Conservation (phyloP, 2,797 vertebrate species). For the Peromyscus melanophrys region DNA sequence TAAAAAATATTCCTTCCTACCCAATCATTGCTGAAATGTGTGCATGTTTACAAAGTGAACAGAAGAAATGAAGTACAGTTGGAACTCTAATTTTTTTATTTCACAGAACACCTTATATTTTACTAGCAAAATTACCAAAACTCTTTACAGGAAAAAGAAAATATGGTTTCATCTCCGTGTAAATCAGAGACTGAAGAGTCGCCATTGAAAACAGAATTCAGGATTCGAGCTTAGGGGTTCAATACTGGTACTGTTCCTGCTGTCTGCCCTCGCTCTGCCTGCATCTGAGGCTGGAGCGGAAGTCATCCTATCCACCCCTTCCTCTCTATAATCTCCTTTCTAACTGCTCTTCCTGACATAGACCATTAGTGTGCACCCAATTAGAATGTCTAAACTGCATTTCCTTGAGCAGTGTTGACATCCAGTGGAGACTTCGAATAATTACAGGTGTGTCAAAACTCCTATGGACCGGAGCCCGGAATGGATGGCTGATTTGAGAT, state of each 20-base stretch:
- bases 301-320: neutral
- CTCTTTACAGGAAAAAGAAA: slow-evolving; percentile 44
- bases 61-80: slow-evolving; percentile 38
- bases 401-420: slow-evolving; percentile 90
- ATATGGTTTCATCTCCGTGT: slow-evolving; percentile 16
- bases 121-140: slow-evolving; percentile 45
- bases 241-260: neutral
- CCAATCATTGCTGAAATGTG: neutral
- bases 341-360: neutral
- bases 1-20: neutral
- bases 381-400: slow-evolving; percentile 71
- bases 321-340: neutral
- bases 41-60: slow-evolving; percentile 10
- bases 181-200: slow-evolving; percentile 17
- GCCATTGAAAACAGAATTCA: slow-evolving; percentile 29
- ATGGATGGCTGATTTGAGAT: neutral
- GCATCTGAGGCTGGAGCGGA: neutral
- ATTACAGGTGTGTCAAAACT: slow-evolving; percentile 87
- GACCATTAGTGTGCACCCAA: neutral
- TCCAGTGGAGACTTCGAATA: slow-evolving; percentile 90
- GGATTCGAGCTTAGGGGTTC: neutral
- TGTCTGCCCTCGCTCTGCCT: neutral
- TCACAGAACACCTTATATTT: neutral
- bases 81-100: slow-evolving; percentile 2
- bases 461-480: neutral